A percentile compares a stretch with the other conserved stretches of the same genome.
These are phyloP conservation scores for Myotis brandtii DNA, from an alignment of 2,113 vertebrate genomes.

Conservation along the genomic window DNA sequence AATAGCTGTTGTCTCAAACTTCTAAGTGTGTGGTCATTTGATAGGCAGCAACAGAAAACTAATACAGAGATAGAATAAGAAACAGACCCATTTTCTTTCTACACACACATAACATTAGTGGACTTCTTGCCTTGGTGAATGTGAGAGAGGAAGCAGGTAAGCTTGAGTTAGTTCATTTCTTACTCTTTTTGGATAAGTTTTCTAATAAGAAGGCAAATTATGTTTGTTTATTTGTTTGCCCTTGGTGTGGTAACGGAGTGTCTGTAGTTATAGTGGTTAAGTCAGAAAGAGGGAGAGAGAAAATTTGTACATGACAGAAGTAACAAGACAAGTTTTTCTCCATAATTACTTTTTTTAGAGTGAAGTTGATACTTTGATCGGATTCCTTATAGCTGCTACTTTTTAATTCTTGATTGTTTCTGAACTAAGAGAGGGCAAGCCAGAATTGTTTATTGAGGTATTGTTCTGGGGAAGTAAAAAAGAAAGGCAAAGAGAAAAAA, in stretches of 20 bases:
- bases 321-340: neutral
- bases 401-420: neutral
- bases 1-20: neutral
- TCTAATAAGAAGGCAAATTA: neutral
- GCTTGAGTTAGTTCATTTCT: neutral
- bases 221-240: neutral
- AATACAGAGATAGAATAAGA: neutral
- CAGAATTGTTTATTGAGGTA: neutral
- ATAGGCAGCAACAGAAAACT: neutral
- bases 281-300: neutral
- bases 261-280: neutral
- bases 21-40: neutral
- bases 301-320: neutral
- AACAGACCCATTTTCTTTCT: neutral
- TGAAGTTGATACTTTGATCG: neutral
- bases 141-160: neutral
- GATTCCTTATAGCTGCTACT: neutral
- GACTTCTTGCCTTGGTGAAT: neutral
- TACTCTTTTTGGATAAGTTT: neutral
- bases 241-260: accelerated
- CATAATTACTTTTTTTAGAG: neutral
- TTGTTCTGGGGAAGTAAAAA: neutral
- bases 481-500: neutral
- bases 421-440: neutral
- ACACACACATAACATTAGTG: neutral